phyloP scores from a whole-genome alignment of 2,888 invertebrate species.

The Hypomecis punctinalis region DNA sequence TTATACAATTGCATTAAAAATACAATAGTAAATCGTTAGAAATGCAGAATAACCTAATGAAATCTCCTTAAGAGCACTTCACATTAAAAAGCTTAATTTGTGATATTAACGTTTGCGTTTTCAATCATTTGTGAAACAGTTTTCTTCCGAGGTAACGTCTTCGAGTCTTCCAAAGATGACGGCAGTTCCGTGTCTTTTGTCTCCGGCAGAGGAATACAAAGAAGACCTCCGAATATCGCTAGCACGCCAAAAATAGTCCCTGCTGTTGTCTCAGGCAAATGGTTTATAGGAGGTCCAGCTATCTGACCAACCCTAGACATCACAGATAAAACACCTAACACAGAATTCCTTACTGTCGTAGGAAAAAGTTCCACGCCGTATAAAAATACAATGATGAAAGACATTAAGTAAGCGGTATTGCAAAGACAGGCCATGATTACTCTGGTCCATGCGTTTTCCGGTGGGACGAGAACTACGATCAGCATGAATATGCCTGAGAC shows the following conservation, averaged over 20 bases:
- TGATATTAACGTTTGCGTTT: background rate
- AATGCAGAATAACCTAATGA: too few relatives aligned
- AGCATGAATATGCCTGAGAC: conserved; percentile 68
- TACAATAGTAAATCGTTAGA: too few relatives aligned
- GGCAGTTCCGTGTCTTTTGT: conserved; percentile 67
- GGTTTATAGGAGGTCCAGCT: conserved; percentile 89
- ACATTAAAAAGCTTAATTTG: background rate
- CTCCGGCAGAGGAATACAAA: conserved; percentile 88
- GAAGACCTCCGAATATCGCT: conserved; percentile 86
- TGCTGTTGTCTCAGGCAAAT: conserved; percentile 68
- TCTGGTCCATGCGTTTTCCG: conserved; percentile 68
- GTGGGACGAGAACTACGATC: conserved; percentile 56
- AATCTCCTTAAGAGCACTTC: too few relatives aligned
- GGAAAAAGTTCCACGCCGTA: conserved; percentile 94
- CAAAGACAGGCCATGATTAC: conserved; percentile 88
- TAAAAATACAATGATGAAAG: conserved; percentile 92
- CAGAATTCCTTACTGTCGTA: conserved; percentile 92
- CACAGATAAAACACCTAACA: conserved; percentile 92
- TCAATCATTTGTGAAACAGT: background rate
- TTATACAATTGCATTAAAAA: too few relatives aligned
- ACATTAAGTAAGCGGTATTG: conserved; percentile 90
- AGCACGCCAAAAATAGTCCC: conserved; percentile 86
- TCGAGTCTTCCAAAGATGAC: conserved; percentile 63
- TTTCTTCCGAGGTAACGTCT: conserved; percentile 41
- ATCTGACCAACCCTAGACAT: conserved; percentile 93